Conservation (phyloP, 2,113 vertebrate species). For the Scomber japonicus region DNA sequence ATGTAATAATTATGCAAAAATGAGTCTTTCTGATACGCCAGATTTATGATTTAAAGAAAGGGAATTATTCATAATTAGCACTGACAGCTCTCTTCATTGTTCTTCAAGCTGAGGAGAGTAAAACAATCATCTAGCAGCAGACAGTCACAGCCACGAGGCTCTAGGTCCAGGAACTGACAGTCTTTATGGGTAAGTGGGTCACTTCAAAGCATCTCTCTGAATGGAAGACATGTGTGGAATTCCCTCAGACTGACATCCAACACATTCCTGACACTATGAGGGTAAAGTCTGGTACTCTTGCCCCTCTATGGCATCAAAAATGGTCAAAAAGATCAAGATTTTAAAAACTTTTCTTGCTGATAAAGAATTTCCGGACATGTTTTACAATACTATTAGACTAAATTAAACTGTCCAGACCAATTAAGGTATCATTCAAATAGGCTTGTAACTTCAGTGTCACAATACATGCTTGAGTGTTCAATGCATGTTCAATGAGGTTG, state of each 20-base stretch:
- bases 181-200: conserved; percentile 47
- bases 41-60: conserved; percentile 20
- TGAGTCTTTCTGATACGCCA: conserved; percentile 6
- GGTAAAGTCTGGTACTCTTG: conserved; percentile 41
- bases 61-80: background rate
- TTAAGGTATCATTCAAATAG: too few relatives aligned
- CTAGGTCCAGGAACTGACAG: conserved; percentile 1
- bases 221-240: conserved; percentile 73
- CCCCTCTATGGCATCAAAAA: background rate
- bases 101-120: conserved; percentile 9
- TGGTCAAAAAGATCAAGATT: background rate
- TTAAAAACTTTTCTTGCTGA: background rate
- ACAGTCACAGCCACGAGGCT: background rate
- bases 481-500: background rate
- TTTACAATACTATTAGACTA: too few relatives aligned
- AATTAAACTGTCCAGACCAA: too few relatives aligned
- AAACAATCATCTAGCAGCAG: conserved; percentile 29
- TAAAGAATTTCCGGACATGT: too few relatives aligned
- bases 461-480: too few relatives aligned
- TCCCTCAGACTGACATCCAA: conserved; percentile 56
- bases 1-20: background rate
- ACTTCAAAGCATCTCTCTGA: conserved; percentile 69
- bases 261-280: conserved; percentile 57
- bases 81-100: background rate
- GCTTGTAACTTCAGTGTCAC: too few relatives aligned